A percentile compares a stretch with the other conserved stretches of the same genome.
These are phyloP conservation scores for Julus scanicus DNA, from an alignment of 2,888 invertebrate genomes.

Conservation along the genomic window DNA sequence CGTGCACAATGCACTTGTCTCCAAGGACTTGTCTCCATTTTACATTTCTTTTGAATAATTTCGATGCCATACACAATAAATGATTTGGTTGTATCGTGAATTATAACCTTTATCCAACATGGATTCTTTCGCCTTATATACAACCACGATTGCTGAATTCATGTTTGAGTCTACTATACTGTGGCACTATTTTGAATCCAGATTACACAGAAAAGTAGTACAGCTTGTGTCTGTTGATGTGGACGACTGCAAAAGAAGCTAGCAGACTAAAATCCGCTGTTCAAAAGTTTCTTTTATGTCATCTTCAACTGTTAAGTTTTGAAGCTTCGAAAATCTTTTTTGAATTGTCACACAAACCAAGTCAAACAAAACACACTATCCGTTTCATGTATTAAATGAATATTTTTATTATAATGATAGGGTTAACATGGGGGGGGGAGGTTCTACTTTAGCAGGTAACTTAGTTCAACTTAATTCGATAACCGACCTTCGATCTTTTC, in stretches of 20 bases:
- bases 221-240: not conserved
- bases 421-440: no score
- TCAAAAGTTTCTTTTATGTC: no score
- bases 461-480: no score
- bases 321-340: no score
- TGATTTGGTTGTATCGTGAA: constrained; percentile 43
- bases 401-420: no score
- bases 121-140: not conserved
- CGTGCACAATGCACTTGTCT: constrained; percentile 25
- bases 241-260: not conserved
- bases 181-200: not conserved
- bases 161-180: not conserved
- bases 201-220: not conserved
- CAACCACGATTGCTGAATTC: not conserved
- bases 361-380: no score
- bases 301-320: no score
- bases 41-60: constrained; percentile 47
- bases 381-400: no score
- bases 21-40: constrained; percentile 35
- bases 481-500: no score
- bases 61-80: constrained; percentile 43
- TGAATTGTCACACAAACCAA: no score
- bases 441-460: no score
- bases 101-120: constrained; percentile 36
- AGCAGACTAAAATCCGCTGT: no score